Base-by-base conservation (phyloP, 64 coral and sea anemone genomes). In the Catalaphyllia jardinei region DNA sequence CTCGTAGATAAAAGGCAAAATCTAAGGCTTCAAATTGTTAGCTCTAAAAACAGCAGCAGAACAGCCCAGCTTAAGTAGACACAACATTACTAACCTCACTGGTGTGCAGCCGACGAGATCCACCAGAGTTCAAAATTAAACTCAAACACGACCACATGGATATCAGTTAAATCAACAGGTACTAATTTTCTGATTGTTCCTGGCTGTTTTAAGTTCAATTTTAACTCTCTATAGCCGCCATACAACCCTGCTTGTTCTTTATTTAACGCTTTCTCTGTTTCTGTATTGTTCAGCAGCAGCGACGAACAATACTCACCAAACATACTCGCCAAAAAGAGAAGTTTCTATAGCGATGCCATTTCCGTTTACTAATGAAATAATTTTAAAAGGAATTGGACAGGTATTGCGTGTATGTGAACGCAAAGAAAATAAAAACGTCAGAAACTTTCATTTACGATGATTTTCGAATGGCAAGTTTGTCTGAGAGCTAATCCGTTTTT, bases 141-240 rank as follows among this genome's bases (percentile, higher is more conserved):
- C 81, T 85, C 24, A 85, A 50, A 85, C 81, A 85, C 27, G 81
- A 64, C 81, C 62, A 85, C 81, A 85, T 85, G 39, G 4, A 8
- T 69, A 69, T 25, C 65, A 11, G 65, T 27, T 69, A 27, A 25
- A 69, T 69, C 65, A 69, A 69, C 65, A 69, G 42, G 22, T 4
- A 79, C 24, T 79, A 15, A 14, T 27, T 33, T 8, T 52, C 55
- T 33, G 78, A 31, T 62, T 31, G 27, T 77, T 77, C 57, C 30
- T 51, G 20, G n/a, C 63, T 27, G 10, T 71, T 85, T 46, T 38
- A 24, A 35, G 20, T 49, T n/a, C 31, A 65, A 38, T 83, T 35
- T 38, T 8, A 39, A 50, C 30, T 4, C 24, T 24, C 17, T 62
- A 33, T 29, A 22, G 9, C 61, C 67, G 67, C 60, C 33, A 63